Conservation (phyloP, 2,797 vertebrate genomes). For the Pseudochirops cupreus region DNA sequence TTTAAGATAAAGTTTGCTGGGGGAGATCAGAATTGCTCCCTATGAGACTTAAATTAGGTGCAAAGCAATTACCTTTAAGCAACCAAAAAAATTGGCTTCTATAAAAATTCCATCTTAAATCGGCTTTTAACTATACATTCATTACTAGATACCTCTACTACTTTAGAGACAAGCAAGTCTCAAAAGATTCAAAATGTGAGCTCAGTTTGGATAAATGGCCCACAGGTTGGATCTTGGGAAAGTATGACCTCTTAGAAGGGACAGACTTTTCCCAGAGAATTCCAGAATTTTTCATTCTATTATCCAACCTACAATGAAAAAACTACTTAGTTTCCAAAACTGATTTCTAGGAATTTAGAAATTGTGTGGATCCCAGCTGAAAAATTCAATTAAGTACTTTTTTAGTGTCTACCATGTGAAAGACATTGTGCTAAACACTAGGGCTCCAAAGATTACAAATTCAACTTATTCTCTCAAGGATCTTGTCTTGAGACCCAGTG, state of each 20-base stretch:
- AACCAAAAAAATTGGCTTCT: slow-evolving; percentile 73
- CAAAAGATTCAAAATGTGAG: neutral
- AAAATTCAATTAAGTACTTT: neutral
- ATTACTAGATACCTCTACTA: slow-evolving; percentile 61
- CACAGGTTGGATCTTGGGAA: neutral
- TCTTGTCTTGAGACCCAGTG: neutral
- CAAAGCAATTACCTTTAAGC: slow-evolving; percentile 80
- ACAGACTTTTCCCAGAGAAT: neutral
- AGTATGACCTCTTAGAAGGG: neutral
- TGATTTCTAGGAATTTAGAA: neutral
- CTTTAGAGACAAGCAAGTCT: slow-evolving; percentile 2
- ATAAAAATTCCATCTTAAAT: slow-evolving; percentile 77
- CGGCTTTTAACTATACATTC: slow-evolving; percentile 60
- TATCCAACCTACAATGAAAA: neutral
- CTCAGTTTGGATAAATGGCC: neutral
- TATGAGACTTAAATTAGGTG: slow-evolving; percentile 74
- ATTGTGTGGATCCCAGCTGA: neutral
- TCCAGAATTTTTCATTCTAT: neutral
- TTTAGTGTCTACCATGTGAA: neutral
- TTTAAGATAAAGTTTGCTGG: slow-evolving; percentile 74
- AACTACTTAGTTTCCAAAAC: neutral
- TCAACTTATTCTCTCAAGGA: neutral
- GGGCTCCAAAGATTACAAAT: neutral
- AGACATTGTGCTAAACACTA: neutral
- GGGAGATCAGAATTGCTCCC: slow-evolving; percentile 69